A percentile compares a stretch with the other conserved stretches of the same genome.
phyloP scores from a whole-genome alignment of 2,888 invertebrate species.

The Cosmia trapezina region DNA sequence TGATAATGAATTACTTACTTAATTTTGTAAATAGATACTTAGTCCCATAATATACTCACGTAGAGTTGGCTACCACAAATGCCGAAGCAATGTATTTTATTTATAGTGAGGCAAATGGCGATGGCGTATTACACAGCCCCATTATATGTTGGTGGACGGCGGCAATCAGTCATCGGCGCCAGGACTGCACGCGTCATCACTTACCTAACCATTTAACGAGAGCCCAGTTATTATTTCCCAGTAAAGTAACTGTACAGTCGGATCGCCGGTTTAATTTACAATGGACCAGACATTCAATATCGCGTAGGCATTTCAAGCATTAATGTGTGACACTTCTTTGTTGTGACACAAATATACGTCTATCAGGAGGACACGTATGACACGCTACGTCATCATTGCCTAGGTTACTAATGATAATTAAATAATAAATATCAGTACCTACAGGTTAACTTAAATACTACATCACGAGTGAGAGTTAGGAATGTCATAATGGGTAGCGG shows the following conservation, averaged over 20 bases:
- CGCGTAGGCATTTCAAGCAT: constrained; percentile 30
- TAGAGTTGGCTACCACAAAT: constrained; percentile 14
- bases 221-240: constrained; percentile 51
- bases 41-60: not conserved
- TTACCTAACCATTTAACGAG: constrained; percentile 54
- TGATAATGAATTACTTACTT: too few species aligned
- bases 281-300: constrained; percentile 43
- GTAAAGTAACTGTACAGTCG: constrained; percentile 40
- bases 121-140: constrained; percentile 2
- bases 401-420: not conserved
- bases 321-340: constrained; percentile 35
- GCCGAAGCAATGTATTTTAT: constrained; percentile 4
- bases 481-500: too few species aligned
- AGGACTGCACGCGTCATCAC: constrained; percentile 55
- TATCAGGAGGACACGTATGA: constrained; percentile 23
- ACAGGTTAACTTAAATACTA: too few species aligned
- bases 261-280: constrained; percentile 49
- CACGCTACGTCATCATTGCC: constrained; percentile 1
- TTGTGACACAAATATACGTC: constrained; percentile 25
- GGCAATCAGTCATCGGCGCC: constrained; percentile 55
- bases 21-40: not conserved
- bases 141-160: constrained; percentile 39
- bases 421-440: too few species aligned
- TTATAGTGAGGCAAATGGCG: constrained; percentile 1
- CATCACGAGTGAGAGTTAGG: too few species aligned